phyloP scores from a whole-genome alignment of 2,797 vertebrate genomes.

The Galaxias olidus region DNA sequence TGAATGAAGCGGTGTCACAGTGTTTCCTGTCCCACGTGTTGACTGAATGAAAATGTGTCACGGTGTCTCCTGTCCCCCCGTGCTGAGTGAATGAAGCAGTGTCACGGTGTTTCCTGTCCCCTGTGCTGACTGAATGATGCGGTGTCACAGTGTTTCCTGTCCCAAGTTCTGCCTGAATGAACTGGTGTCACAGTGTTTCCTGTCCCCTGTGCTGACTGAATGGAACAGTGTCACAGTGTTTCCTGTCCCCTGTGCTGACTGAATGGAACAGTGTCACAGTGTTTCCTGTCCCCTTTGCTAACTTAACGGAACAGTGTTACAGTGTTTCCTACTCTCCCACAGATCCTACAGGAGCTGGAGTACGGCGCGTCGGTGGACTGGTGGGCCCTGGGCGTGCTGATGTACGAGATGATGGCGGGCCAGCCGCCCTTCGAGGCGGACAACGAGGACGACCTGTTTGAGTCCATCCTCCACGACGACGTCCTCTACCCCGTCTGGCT shows the following conservation, averaged over 20 bases:
- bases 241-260: background rate
- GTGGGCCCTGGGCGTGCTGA: constrained; percentile 97
- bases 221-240: background rate
- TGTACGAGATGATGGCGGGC: constrained; percentile 99
- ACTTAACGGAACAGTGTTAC: background rate
- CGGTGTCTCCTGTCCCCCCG: background rate
- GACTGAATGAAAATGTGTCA: background rate
- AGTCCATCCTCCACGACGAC: constrained; percentile 96
- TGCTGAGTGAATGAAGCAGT: background rate
- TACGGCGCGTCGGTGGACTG: constrained; percentile 96
- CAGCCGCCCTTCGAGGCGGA: constrained; percentile 97
- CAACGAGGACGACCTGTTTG: constrained; percentile 96
- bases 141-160: background rate
- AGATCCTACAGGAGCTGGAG: constrained; percentile 97
- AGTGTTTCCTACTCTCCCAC: background rate
- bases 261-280: background rate
- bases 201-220: background rate
- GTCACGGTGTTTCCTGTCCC: background rate
- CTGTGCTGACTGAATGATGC: background rate
- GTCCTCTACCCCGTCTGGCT: constrained; percentile 98
- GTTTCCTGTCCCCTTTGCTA: background rate
- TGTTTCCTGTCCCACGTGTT: background rate
- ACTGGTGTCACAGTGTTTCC: background rate
- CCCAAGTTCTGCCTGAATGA: background rate
- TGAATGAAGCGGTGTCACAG: background rate